Evolutionary conservation across 2,113 vertebrate species (phyloP).

Genomic region (Oophaga pumilio): DNA sequence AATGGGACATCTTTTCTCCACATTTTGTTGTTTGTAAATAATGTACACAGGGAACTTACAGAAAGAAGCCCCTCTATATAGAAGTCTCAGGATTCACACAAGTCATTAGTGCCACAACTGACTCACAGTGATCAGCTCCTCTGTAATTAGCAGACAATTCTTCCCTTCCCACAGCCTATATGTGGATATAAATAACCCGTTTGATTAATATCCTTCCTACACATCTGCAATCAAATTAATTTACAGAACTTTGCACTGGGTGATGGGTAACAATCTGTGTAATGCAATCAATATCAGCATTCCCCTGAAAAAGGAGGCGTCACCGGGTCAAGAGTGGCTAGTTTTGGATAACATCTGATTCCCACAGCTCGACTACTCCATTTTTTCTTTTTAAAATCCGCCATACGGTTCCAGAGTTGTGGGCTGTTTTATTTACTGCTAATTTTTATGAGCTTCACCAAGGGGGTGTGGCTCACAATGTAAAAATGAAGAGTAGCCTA

Average conservation of each 20-base stretch:
- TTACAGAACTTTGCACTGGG: background rate
- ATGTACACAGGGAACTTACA: background rate
- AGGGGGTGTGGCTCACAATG: too few relatives aligned
- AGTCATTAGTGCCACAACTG: background rate
- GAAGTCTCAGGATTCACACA: background rate
- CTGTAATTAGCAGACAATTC: constrained; percentile 43
- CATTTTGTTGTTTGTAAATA: background rate
- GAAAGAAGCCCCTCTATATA: background rate
- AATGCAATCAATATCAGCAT: background rate
- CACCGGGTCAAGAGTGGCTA: too few relatives aligned
- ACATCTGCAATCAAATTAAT: background rate
- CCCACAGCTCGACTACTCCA: too few relatives aligned
- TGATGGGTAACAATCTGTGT: background rate
- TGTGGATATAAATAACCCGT: constrained; percentile 27
- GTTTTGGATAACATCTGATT: too few relatives aligned
- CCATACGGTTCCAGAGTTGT: too few relatives aligned
- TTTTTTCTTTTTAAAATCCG: too few relatives aligned
- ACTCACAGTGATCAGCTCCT: constrained; percentile 35
- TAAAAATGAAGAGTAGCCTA: too few relatives aligned
- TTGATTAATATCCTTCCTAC: constrained; percentile 1
- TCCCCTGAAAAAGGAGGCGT: too few relatives aligned
- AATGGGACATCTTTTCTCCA: background rate
- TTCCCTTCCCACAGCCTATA: constrained; percentile 17
- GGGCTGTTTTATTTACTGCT: too few relatives aligned
- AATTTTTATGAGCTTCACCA: too few relatives aligned